Percentiles rank a stretch among this genome's conserved stretches.
phyloP scores from a whole-genome alignment of 2,888 invertebrate species.

The Caenorhabditis sp. region DNA sequence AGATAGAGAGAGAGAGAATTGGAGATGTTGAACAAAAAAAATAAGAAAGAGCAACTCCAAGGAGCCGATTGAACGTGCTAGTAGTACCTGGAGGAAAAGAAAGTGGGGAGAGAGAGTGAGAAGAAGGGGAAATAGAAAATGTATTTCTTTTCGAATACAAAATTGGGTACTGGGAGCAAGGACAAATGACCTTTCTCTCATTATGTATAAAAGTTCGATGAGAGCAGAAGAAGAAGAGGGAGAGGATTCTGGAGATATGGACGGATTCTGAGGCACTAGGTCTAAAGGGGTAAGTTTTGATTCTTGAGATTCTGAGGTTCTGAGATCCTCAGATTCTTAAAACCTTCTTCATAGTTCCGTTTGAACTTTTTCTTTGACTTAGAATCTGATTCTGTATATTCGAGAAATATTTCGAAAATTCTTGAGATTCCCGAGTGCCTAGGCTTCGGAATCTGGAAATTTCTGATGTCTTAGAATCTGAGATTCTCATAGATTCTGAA shows the following conservation, averaged over 20 bases:
- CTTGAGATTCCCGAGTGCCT: no score
- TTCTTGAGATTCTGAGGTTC: background rate
- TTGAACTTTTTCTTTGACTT: no score
- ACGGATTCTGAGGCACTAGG: background rate
- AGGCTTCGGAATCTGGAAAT: no score
- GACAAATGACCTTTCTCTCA: conserved; percentile 4
- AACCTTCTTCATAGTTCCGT: no score
- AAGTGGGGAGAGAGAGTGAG: background rate
- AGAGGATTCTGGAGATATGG: background rate
- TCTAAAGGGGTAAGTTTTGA: background rate
- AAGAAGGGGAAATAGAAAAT: background rate
- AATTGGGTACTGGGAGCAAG: background rate
- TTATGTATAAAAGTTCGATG: conserved; percentile 1
- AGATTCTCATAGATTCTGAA: no score
- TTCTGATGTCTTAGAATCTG: no score
- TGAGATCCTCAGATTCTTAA: no score
- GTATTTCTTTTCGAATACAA: background rate
- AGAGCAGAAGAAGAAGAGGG: background rate
- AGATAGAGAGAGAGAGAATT: conserved; percentile 1
- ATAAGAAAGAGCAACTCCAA: conserved; percentile 6
- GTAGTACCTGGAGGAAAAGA: conserved; percentile 7
- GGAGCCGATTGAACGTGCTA: background rate
- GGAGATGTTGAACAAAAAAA: conserved; percentile 29
- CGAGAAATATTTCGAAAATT: no score
- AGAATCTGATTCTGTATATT: no score